Evolutionary conservation across 2,888 invertebrate genomes (phyloP), one percentile per base, ranked within the genome.

Genomic region (Lithophane socia): DNA sequence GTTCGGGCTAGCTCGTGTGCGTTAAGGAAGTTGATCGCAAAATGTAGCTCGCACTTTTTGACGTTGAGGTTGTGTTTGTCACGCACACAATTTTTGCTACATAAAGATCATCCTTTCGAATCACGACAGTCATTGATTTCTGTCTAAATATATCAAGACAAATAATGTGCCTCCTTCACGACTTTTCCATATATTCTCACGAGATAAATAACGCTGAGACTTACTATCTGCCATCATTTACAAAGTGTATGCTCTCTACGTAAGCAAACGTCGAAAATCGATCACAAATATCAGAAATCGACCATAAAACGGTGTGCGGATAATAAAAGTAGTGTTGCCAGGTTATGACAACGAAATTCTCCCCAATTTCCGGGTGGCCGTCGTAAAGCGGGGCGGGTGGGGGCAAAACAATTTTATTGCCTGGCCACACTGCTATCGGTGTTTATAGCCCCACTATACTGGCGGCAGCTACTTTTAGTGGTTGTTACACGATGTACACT

Each of bases 401-500:
- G 78, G 84, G 83, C 75, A 83, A 89, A 89, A 90, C 86, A 87
- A 81, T 89, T 91, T 91, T 90, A 91, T 88, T 84, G 86, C 83
- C 77, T 79, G 82, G 77, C 70, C 86, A 85, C 86, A 89, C 84
- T 82, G 88, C 84, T 84, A 85, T 85, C 75, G 80, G 76, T 76
- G 75, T 89, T 89, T 88, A 88, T 86, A 47, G 85, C 82, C 56
- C 70, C 58, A 77, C 77, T 84, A 77, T 77, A 79, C 52, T 65
- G 75, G 60, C n/a, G 66, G 77, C 66, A 61, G 74, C 82, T 79
- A 76, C 80, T 82, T 86, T 86, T 80, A 85, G 83, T 84, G 88
- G 75, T 76, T 77, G 79, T 83, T 74, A 80, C 77, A 77, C 77
- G 67, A 77, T 75, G 77, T 79, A 74, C 63, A 56, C 73, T 80